Evolutionary conservation across 2,797 vertebrate species (phyloP).

Genomic region (Typhlichthys subterraneus): DNA sequence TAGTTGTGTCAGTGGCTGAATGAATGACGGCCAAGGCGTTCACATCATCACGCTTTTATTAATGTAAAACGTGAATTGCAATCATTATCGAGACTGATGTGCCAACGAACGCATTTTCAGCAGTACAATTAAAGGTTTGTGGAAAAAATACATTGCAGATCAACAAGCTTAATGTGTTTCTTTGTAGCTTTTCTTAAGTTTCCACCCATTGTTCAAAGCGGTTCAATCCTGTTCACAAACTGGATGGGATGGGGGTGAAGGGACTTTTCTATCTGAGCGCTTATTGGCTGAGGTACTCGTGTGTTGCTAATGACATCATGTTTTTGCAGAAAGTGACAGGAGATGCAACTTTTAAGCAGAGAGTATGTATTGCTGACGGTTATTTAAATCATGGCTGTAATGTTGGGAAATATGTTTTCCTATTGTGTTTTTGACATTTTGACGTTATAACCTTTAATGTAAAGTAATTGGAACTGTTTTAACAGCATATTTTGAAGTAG

Average conservation of each 20-base stretch:
- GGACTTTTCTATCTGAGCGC: constrained; percentile 40
- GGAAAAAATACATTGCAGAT: constrained; percentile 5
- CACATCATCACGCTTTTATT: constrained; percentile 39
- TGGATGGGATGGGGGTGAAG: constrained; percentile 65
- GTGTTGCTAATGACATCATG: constrained; percentile 92
- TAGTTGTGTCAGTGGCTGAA: constrained; percentile 60
- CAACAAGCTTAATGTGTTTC: constrained; percentile 38
- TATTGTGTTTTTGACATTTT: too few species aligned
- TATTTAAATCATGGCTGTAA: too few species aligned
- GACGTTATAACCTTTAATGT: too few species aligned
- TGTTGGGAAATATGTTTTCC: too few species aligned
- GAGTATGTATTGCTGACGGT: too few species aligned
- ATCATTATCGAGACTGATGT: not conserved
- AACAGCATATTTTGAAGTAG: too few species aligned
- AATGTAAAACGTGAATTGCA: not conserved
- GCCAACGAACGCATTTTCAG: not conserved
- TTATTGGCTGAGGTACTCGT: constrained; percentile 87
- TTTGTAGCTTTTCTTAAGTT: constrained; percentile 74
- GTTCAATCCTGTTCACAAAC: constrained; percentile 99
- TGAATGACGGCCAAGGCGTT: constrained; percentile 67
- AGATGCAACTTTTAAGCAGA: constrained; percentile 48
- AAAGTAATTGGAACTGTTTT: too few species aligned
- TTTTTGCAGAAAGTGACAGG: constrained; percentile 74
- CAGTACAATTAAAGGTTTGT: not conserved
- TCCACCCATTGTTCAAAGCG: constrained; percentile 99